Conservation (phyloP, 2,113 vertebrate species). For the Cottus gobio region DNA sequence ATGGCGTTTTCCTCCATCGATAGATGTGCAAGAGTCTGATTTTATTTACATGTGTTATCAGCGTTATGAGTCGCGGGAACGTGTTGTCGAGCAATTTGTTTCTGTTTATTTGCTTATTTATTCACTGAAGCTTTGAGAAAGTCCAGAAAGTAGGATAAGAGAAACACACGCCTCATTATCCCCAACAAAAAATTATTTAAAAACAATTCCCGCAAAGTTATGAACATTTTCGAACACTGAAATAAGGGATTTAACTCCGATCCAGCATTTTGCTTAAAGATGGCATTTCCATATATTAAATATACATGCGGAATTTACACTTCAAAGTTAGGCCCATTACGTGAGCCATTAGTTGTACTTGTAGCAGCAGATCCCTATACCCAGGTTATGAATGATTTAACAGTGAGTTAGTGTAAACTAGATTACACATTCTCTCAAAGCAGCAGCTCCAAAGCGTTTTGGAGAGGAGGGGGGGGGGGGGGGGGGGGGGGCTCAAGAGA, state of each 20-base stretch:
- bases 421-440: slow-evolving; percentile 69
- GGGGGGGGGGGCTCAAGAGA: slow-evolving; percentile 18
- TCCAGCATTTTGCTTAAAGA: slow-evolving; percentile 72
- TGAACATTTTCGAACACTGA: slow-evolving; percentile 31
- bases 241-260: slow-evolving; percentile 53
- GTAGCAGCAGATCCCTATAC: slow-evolving; percentile 70
- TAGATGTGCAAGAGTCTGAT: slow-evolving; percentile 85
- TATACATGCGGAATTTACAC: slow-evolving; percentile 79
- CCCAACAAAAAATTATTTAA: background rate
- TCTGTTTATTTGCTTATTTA: slow-evolving; percentile 37
- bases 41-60: slow-evolving; percentile 92
- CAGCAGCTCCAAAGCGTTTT: slow-evolving; percentile 47
- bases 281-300: slow-evolving; percentile 73
- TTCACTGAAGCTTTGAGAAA: slow-evolving; percentile 34
- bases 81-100: slow-evolving; percentile 74
- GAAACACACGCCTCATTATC: slow-evolving; percentile 32
- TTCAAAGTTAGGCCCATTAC: slow-evolving; percentile 78
- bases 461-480: background rate
- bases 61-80: slow-evolving; percentile 75
- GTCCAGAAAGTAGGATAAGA: slow-evolving; percentile 13
- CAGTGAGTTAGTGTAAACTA: slow-evolving; percentile 71
- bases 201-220: background rate
- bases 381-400: slow-evolving; percentile 80
- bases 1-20: slow-evolving; percentile 86
- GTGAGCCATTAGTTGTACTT: slow-evolving; percentile 76